A percentile compares a stretch with the other conserved stretches of the same genome.
Evolutionary conservation across 2,797 vertebrate genomes (phyloP).

Genomic region (Tenualosa ilisha): DNA sequence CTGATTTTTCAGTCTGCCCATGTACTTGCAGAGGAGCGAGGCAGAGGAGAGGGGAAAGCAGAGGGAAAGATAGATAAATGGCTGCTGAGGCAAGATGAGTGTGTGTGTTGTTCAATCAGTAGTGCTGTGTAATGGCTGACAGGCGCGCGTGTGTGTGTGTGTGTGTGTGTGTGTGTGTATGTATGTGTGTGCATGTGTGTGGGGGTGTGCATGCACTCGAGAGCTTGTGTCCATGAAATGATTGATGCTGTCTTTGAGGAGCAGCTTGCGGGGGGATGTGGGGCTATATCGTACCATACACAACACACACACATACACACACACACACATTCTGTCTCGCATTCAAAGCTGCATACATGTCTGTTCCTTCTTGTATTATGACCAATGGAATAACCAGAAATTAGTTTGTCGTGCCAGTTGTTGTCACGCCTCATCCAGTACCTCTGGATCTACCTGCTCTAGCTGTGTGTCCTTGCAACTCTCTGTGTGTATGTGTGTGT

Average conservation of each 20-base stretch:
- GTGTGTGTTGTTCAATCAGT: background rate
- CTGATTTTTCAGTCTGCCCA: conserved; percentile 18
- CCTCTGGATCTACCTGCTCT: background rate
- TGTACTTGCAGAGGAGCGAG: background rate
- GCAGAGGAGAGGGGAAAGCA: conserved; percentile 67
- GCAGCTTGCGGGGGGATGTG: conserved; percentile 12
- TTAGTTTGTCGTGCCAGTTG: background rate
- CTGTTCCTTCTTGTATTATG: conserved; percentile 20
- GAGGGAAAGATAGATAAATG: background rate
- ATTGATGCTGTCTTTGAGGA: conserved; percentile 43
- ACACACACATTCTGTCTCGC: background rate
- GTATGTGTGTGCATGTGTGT: conserved; percentile 20
- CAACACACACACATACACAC: background rate
- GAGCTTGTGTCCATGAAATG: conserved; percentile 26
- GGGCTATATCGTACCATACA: background rate
- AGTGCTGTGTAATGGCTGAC: conserved; percentile 15
- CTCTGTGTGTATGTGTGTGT: background rate
- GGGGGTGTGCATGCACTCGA: conserved; percentile 32
- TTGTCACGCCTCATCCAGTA: background rate
- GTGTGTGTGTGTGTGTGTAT: conserved; percentile 8
- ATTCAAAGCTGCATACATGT: conserved; percentile 24
- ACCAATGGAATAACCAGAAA: background rate
- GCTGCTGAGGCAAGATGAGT: conserved; percentile 3
- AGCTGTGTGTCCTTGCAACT: conserved; percentile 11
- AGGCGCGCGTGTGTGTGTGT: conserved; percentile 21